Base-by-base conservation (phyloP, 2,113 vertebrate species). In the Dromaius novaehollandiae region DNA sequence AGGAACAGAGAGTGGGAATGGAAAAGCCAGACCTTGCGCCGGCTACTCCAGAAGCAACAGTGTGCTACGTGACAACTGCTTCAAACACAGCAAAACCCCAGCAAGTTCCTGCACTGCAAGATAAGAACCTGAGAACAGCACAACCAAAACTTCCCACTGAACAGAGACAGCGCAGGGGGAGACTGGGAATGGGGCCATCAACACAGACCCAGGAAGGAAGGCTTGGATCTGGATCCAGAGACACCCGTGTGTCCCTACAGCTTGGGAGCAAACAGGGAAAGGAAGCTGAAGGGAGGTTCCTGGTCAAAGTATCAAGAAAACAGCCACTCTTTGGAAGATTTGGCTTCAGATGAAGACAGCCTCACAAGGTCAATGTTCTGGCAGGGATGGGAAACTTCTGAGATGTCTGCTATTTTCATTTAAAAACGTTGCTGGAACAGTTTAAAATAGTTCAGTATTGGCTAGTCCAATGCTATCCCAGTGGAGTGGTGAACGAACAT, bases 1-100 rank as follows among this genome's bases (percentile, higher is more conserved):
- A 61, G 40, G 20, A n/a, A 60, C 38, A 3, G 1, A 3, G 1
- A 36, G 51, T 1, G 30, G 25, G 22, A 61, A 53, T 1, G 2
- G 65, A 44, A 77, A 18, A 73, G 34, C 11, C 71, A 61, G 32
- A 56, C 15, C 38, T 63, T 3, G 0, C 21, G 55, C 36, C 38
- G 19, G 36, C n/a, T 60, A 20, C 46, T 71, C 40, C 50, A 71
- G 77, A 71, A 86, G 16, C 0, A 0, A 10, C 0, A 1, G 30
- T n/a, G 36, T 16, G n/a, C 18, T 55, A 20, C 11, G 53, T 7
- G 6, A 48, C 0, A 1, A 68, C 40, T 17, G 34, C 20, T n/a
- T 17, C 46, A 24, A 36, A 44, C 13, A 7, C 3, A 0, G 50
- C 11, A n/a, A 28, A 40, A 36, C 22, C 40, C 60, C 65, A 66